phyloP scores from a whole-genome alignment of 53 echinoderm and acorn worm genomes.

The Echinarachnius parma region DNA sequence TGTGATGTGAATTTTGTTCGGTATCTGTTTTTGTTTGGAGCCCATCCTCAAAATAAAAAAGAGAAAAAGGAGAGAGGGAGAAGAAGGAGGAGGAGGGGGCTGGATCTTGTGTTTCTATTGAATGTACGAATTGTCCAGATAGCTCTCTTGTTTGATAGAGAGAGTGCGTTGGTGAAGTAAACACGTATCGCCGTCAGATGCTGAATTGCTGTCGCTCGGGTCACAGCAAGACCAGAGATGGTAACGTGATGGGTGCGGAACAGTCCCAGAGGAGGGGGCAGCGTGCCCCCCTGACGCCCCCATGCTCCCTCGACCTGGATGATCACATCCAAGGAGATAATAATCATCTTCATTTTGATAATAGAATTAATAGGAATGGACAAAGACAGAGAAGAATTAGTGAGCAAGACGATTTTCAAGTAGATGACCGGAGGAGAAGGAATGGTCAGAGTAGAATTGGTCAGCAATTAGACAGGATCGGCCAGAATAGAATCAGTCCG shows the following conservation, averaged over 20 bases:
- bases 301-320: not conserved
- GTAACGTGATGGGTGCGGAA: slow-evolving; percentile 20
- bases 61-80: too few relatives aligned
- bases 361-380: too few relatives aligned
- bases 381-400: too few relatives aligned
- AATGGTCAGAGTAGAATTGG: too few relatives aligned
- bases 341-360: slow-evolving; percentile 10
- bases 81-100: slow-evolving; percentile 1
- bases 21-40: too few relatives aligned
- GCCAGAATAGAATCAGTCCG: too few relatives aligned
- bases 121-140: slow-evolving; percentile 2
- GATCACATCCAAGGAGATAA: not conserved
- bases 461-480: too few relatives aligned
- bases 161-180: not conserved
- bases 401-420: too few relatives aligned
- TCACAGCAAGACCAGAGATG: too few relatives aligned
- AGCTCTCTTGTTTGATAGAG: not conserved
- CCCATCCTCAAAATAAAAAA: too few relatives aligned
- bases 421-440: too few relatives aligned
- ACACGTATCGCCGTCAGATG: not conserved
- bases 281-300: slow-evolving; percentile 3
- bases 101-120: not conserved
- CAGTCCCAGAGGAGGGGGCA: slow-evolving; percentile 25
- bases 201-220: slow-evolving; percentile 1
- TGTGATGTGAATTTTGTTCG: slow-evolving; percentile 15